Evolutionary conservation across 2,888 invertebrate genomes (phyloP).

Genomic region (Chesias legatella): DNA sequence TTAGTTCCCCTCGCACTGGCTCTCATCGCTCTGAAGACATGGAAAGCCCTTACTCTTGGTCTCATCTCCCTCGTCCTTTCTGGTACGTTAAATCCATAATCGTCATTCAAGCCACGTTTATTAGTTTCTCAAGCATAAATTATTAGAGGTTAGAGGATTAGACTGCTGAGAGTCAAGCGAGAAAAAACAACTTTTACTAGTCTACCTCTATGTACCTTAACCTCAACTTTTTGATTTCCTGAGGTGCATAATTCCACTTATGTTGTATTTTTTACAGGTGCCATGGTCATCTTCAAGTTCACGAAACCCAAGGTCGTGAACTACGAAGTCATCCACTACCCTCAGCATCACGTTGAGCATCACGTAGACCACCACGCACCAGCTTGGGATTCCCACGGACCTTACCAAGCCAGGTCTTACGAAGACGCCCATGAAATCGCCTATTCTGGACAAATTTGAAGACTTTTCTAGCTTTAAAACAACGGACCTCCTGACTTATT

Average conservation of each 20-base stretch:
- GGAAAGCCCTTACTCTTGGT: conserved; percentile 93
- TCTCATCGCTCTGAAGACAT: conserved; percentile 91
- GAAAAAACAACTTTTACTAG: too few species aligned
- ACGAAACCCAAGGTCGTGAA: conserved; percentile 93
- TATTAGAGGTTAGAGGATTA: too few species aligned
- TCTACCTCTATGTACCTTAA: too few species aligned
- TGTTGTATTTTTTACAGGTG: conserved; percentile 55
- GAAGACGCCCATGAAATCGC: conserved; percentile 81
- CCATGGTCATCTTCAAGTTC: conserved; percentile 92
- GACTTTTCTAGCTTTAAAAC: conserved; percentile 44
- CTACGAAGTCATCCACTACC: conserved; percentile 93
- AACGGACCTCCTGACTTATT: conserved; percentile 71
- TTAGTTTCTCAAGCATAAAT: too few species aligned
- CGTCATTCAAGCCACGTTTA: neutral
- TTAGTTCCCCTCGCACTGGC: conserved; percentile 90
- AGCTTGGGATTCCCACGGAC: conserved; percentile 79
- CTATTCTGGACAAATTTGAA: conserved; percentile 77
- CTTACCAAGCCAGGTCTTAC: conserved; percentile 82
- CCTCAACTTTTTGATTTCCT: too few species aligned
- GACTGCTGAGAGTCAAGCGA: too few species aligned
- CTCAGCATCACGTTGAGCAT: conserved; percentile 85
- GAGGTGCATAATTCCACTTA: too few species aligned
- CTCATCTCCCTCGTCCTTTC: conserved; percentile 91
- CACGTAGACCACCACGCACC: conserved; percentile 81
- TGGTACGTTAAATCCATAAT: conserved; percentile 63